Evolutionary conservation across 2,888 invertebrate genomes (phyloP), one percentile per base, ranked within the genome.

Genomic region (Formica aserva): DNA sequence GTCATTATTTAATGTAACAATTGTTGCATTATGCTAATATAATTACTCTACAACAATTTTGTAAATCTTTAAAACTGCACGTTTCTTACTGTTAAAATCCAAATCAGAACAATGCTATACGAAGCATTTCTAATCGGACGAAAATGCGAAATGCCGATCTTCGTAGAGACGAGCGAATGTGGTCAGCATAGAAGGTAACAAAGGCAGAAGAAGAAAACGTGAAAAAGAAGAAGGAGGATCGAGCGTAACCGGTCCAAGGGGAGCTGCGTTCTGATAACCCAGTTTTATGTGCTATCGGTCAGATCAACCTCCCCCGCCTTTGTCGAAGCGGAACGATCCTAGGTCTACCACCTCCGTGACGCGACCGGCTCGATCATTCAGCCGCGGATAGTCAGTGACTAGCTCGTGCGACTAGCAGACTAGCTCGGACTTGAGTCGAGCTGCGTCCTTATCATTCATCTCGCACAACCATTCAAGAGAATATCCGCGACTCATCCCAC

Each of bases 191-290:
- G 69, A 35, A 48, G n/a, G 8, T 29, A 57, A 72, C 15, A 62
- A 82, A 74, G 45, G 38, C 87, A 82, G 86, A 89, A 78, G 66
- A 74, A 65, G 63, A 87, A 78, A 83, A 85, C 82, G 76, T 85
- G 81, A 82, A 84, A 75, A 84, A 86, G 84, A 86, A 87, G 67
- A 74, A 82, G 72, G 84, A 86, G 76, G 80, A 84, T 78, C 84
- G 67, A 85, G 87, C 74, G 89, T 92, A 93, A 93, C 93, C 92
- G 93, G 93, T 93, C 92, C 92, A 92, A 92, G 92, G 92, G 92
- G 91, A 93, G 92, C 91, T 88, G 93, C 91, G 94, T 93, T 93
- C 94, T 93, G 93, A 93, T 94, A 94, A 94, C 94, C 94, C 91
- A 94, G 92, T 93, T 94, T 93, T 90, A 87, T 90, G 85, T 89